Evolutionary conservation across 2,797 vertebrate genomes (phyloP).

Genomic region (Numenius phaeopus): DNA sequence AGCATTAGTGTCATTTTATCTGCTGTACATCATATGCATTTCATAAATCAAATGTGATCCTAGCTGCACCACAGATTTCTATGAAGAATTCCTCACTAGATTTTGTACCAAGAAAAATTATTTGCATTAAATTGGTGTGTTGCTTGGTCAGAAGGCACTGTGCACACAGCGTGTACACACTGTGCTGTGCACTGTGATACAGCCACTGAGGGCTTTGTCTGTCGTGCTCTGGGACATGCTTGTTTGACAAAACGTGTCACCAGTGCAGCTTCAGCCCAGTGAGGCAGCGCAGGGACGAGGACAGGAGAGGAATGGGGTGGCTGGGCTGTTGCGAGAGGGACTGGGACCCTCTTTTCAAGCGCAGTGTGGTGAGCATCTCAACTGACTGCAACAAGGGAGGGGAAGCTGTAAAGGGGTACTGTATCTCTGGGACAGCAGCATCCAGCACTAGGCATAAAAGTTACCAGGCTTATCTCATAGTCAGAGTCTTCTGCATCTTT

Average conservation of each 20-base stretch:
- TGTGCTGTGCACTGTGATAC: background rate
- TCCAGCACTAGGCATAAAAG: background rate
- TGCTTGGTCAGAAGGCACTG: background rate
- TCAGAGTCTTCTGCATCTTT: background rate
- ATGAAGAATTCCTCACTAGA: background rate
- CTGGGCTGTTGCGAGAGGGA: background rate
- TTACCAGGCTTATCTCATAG: background rate
- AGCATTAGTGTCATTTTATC: background rate
- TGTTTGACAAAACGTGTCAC: background rate
- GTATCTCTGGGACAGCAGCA: background rate
- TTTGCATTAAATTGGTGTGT: background rate
- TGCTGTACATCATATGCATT: accelerated
- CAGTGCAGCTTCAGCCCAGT: background rate
- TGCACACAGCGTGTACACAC: background rate
- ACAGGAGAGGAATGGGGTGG: background rate
- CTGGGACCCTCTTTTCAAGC: background rate
- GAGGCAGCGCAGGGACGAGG: background rate
- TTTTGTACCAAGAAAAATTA: background rate
- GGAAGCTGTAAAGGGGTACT: background rate
- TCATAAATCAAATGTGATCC: background rate
- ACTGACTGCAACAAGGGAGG: background rate
- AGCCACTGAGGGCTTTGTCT: background rate
- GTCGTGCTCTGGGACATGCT: background rate
- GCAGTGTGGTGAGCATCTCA: background rate
- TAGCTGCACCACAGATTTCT: background rate